A percentile compares a stretch with the other conserved stretches of the same genome.
Conservation (phyloP, 2,797 vertebrate species). For the Linurgus olivaceus region DNA sequence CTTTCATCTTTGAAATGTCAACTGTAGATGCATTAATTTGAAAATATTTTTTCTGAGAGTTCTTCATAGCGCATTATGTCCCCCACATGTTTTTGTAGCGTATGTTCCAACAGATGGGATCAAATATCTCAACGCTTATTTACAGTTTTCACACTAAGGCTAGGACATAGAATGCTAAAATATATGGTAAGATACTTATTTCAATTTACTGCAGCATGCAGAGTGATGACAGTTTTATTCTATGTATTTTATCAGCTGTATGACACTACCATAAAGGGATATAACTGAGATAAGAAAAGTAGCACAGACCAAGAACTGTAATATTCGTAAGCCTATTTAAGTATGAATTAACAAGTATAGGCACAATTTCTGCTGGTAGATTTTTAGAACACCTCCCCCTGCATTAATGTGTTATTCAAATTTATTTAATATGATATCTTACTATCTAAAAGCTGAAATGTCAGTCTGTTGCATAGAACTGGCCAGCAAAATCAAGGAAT, state of each 20-base stretch:
- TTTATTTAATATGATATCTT: background rate
- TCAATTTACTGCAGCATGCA: background rate
- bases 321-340: background rate
- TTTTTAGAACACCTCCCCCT: background rate
- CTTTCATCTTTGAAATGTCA: conserved; percentile 6
- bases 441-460: background rate
- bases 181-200: background rate
- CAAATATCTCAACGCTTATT: background rate
- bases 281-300: background rate
- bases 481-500: background rate
- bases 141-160: background rate
- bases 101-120: background rate
- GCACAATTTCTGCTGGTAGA: background rate
- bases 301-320: background rate
- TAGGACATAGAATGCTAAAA: background rate
- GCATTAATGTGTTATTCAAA: background rate
- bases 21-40: background rate
- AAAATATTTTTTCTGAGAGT: background rate
- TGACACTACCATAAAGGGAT: background rate
- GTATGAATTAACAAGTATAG: background rate
- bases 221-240: background rate
- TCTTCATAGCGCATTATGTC: background rate
- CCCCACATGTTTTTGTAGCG: fast-evolving
- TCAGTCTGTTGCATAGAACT: background rate
- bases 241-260: background rate